Evolutionary conservation across 2,888 invertebrate genomes (phyloP), one percentile per base, ranked within the genome.

Genomic region (Drosophila melanosoma): DNA sequence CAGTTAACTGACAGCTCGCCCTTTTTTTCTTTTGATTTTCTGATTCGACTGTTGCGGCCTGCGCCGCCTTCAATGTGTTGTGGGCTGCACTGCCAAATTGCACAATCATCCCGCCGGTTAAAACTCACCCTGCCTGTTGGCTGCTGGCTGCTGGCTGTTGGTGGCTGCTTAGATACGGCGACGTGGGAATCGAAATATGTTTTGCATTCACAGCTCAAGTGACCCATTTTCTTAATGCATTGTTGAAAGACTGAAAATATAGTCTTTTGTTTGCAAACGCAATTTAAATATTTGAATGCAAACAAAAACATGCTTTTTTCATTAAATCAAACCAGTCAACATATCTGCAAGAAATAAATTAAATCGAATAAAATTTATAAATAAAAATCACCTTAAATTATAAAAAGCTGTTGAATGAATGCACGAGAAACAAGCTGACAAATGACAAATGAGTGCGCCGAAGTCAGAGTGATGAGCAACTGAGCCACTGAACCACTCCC

Each of bases 1-100:
- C 63, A 68, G 77, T 58, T 74, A 69, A 67, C 82, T 84, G 83
- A 82, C 76, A 60, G 59, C 49, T 80, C 68, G 71, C 66, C 53
- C 61, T 51, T 51, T 58, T 58, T 64, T 65, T 53, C 56, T 48
- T 68, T 68, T 79, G 79, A 69, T 61, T 68, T 65, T 45, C 20
- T 51, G 76, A 52, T 63, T 38, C 56, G 69, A 56, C 60, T 51
- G 61, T 61, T n/a, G 52, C 68, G 67, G 62, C 33, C 68, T 65
- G 57, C 51, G 71, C 63, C 58, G 52, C 45, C 36, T 49, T 42
- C 59, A 52, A 63, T 66, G 56, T 53, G 64, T 29, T 73, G 74
- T 78, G 69, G 74, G 61, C 59, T 79, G 69, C 79, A 63, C 56
- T 69, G 49, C 53, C 38, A 29, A 40, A 69, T 52, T 70, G 75